Base-by-base conservation (phyloP, 1,140 invertebrate genomes). In the Drosophila burlai region DNA sequence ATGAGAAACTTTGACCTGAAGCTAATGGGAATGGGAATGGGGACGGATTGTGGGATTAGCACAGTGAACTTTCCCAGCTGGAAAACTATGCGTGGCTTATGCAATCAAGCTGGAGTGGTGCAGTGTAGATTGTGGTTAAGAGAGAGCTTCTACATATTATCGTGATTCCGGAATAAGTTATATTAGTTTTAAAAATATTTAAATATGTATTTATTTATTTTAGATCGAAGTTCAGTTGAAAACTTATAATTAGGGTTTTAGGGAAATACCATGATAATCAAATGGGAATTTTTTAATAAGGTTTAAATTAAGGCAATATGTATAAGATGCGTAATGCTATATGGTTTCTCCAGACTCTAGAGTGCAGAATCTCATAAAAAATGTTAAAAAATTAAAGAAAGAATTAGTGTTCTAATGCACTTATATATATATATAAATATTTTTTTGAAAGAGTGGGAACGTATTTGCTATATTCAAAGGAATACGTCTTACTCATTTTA, bases 1-100 rank as follows among this genome's bases (percentile, higher is more conserved):
- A 71, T 69, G 50, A 54, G 50, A 54, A 84, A 78, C 65, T 65
- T 59, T 59, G 65, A 73, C 54, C 71, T 18, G 38, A 15, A 49
- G 67, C 69, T 69, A 38, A 62, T 61, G 38, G 36, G 29, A 36
- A 40, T 45, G 26, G 24, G 18, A 18, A 42, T 67, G 63, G 31
- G 26, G 10, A 38, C 6, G 57, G 40, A 46, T 59, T 24, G 38
- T 34, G 50, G 50, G 64, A 46, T 55, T 71, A 46, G 31, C 4
- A 18, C 40, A 71, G 40, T 29, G 54, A 68, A 55, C 67, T 68
- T 69, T 31, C 2, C 4, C 26, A 29, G 29, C 26, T 43, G 29
- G 4, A 45, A 43, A 65, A 61, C 38, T 34, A 65, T 34, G 29
- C 36, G 31, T n/a, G 54, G 29, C 29, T 43, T 65, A 24, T 24